Conservation (phyloP, 2,113 vertebrate genomes). For the Capreolus pygargus region DNA sequence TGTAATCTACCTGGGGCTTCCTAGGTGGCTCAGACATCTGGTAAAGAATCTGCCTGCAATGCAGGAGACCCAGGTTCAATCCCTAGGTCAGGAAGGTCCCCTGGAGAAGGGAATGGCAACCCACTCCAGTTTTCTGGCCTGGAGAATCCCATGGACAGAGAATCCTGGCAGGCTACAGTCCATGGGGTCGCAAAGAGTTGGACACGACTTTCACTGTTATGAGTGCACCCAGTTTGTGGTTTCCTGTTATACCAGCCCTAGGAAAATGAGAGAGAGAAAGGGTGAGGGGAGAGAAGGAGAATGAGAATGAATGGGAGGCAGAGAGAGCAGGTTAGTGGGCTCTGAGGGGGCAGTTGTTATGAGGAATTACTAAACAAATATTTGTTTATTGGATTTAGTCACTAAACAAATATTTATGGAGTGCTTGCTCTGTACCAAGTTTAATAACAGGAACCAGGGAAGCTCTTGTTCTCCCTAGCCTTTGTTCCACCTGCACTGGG, state of each 20-base stretch:
- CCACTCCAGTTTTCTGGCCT: neutral
- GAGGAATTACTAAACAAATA: neutral
- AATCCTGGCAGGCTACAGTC: neutral
- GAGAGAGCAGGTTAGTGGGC: neutral
- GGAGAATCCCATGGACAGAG: neutral
- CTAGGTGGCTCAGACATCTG: neutral
- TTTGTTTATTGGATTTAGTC: neutral
- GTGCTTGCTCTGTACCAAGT: neutral
- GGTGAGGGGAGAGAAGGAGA: neutral
- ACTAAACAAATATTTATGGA: neutral
- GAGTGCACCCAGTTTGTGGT: neutral
- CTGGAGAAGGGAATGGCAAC: neutral
- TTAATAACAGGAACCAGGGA: neutral
- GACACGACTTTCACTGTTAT: neutral
- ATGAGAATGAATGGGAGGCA: neutral
- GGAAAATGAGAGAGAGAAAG: neutral
- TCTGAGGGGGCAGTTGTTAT: neutral
- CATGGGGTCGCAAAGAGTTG: neutral
- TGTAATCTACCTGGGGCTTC: neutral
- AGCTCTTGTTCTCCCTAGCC: neutral
- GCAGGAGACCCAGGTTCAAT: neutral
- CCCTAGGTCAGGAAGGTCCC: neutral
- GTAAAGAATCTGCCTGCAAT: neutral
- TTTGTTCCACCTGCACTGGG: neutral
- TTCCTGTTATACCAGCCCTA: neutral